Evolutionary conservation across 2,797 vertebrate species (phyloP).

Genomic region (Fringilla coelebs): DNA sequence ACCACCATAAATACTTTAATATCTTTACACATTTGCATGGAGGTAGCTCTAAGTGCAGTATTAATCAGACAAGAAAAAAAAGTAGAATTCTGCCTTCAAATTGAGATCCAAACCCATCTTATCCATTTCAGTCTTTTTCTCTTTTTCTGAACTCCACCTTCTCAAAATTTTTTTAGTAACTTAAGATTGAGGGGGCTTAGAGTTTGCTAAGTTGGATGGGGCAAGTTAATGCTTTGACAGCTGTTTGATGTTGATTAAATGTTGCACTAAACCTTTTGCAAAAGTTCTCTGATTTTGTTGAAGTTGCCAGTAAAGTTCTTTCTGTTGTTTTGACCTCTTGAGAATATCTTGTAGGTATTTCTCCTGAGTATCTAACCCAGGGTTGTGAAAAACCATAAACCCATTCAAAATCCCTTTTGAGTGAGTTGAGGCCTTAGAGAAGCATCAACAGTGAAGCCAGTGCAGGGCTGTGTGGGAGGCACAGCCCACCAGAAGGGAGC

Average conservation of each 20-base stretch:
- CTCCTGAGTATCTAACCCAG: neutral
- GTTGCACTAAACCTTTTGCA: neutral
- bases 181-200: neutral
- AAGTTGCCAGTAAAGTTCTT: neutral
- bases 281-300: neutral
- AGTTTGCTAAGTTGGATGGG: neutral
- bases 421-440: neutral
- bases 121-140: neutral
- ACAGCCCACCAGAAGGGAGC: neutral
- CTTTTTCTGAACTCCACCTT: neutral
- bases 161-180: accelerated
- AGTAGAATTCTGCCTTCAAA: neutral
- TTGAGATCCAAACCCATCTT: neutral
- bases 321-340: neutral
- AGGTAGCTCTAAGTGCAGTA: neutral
- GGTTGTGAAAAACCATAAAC: neutral
- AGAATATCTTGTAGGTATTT: neutral
- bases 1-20: neutral
- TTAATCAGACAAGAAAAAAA: neutral
- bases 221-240: neutral
- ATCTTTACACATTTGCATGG: neutral
- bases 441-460: neutral
- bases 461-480: neutral
- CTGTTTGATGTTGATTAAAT: neutral
- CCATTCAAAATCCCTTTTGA: neutral